These are phyloP conservation scores for Tapera naevia DNA, from an alignment of 2,797 vertebrate genomes.

Conservation along the genomic window DNA sequence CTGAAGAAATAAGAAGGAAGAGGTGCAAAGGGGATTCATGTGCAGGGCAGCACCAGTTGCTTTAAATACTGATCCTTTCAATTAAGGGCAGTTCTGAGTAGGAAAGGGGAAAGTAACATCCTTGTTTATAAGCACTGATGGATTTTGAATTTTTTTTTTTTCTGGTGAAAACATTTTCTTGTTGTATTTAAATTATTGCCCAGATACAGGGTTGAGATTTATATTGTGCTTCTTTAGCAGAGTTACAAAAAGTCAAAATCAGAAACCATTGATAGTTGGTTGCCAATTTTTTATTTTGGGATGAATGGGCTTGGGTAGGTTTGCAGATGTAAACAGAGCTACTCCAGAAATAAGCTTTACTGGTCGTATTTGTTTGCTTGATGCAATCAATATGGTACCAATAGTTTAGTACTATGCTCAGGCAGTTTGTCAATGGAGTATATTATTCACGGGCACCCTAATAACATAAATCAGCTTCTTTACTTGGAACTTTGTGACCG, in stretches of 20 bases:
- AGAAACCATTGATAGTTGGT: constrained; percentile 32
- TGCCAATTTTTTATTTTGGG: constrained; percentile 61
- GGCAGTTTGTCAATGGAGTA: background rate
- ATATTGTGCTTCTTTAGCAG: constrained; percentile 34
- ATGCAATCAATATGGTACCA: background rate
- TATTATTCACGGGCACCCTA: background rate
- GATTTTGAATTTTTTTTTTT: constrained; percentile 18
- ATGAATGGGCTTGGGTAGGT: constrained; percentile 45
- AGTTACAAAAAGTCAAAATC: constrained; percentile 52
- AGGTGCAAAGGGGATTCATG: constrained; percentile 60
- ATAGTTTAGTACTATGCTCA: background rate
- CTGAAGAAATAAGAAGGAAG: constrained; percentile 43
- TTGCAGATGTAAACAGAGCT: constrained; percentile 17
- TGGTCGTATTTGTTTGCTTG: background rate
- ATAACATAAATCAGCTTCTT: background rate
- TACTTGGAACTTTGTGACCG: background rate
- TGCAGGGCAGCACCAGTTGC: constrained; percentile 56
- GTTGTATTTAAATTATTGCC: constrained; percentile 36
- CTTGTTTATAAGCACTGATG: constrained; percentile 55
- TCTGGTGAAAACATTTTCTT: constrained; percentile 3
- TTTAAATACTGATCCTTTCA: constrained; percentile 66
- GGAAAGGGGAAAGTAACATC: constrained; percentile 69
- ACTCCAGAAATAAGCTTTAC: background rate
- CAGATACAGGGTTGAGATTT: constrained; percentile 61
- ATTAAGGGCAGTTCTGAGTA: constrained; percentile 32